Conservation (phyloP, 2,888 invertebrate species). For the Noctua fimbriata region DNA sequence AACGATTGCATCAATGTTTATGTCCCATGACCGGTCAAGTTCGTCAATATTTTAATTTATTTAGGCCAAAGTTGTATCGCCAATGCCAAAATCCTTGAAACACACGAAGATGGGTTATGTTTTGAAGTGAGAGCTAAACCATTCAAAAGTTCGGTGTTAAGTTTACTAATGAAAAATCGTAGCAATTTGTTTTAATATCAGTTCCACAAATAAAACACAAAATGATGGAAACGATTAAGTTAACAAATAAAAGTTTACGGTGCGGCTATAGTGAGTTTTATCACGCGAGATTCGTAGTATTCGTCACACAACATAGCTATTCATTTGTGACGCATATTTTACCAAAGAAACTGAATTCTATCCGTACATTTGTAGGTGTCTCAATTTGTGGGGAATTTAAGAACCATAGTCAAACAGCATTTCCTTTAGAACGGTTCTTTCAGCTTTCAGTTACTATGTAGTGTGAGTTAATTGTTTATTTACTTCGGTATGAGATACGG, state of each 20-base stretch:
- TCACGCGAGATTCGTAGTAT: constrained; percentile 59
- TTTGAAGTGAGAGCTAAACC: neutral
- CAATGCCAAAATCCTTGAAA: constrained; percentile 12
- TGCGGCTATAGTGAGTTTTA: constrained; percentile 36
- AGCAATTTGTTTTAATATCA: neutral
- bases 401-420: constrained; percentile 11
- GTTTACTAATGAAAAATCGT: neutral
- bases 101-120: neutral
- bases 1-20: constrained; percentile 74
- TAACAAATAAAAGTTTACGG: constrained; percentile 46
- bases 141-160: neutral
- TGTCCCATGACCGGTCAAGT: constrained; percentile 64
- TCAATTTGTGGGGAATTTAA: neutral
- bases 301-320: constrained; percentile 68
- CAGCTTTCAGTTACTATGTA: constrained; percentile 10
- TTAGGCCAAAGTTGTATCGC: constrained; percentile 10
- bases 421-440: neutral
- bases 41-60: constrained; percentile 53
- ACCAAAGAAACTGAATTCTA: constrained; percentile 66
- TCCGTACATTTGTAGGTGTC: neutral
- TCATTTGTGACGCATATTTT: constrained; percentile 69
- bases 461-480: constrained; percentile 12
- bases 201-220: constrained; percentile 32
- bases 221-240: constrained; percentile 18
- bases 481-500: neutral